Base-by-base conservation (phyloP, 2,888 invertebrate genomes). In the Orthonychiurus folsomi region DNA sequence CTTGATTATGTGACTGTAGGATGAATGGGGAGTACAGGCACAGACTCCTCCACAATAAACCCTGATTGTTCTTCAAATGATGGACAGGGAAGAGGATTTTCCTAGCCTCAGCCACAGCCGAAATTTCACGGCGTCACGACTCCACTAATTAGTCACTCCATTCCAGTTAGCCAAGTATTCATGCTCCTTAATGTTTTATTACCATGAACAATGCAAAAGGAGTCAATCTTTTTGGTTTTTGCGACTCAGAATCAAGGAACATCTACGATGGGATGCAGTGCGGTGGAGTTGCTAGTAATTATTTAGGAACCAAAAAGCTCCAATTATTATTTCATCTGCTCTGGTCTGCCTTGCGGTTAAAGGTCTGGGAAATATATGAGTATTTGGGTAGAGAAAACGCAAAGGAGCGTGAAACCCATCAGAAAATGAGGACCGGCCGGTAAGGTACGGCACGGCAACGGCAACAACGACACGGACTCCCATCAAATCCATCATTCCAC, bases 101-200 rank as follows among this genome's bases (percentile, higher is more conserved):
- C 25, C 56, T 50, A 56, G 37, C 26, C 50, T 50, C 47, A 21
- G 56, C n/a, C 48, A 15, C n/a, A 23, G 52, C n/a, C 50, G 58
- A 62, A 63, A 64, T 66, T 70, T 69, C 69, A 70, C 70, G 70
- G 66, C 66, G 65, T 70, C 69, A 69, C 70, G 70, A 70, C 64
- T 68, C 57, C 66, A 66, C 70, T 70, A 70, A 70, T 70, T 70
- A 70, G 62, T 56, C 63, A 15, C 37, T 37, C 15, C 15, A 37
- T 37, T 37, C 37, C 37, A 37, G 37, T 15, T n/a, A 15, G 37
- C 37, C n/a, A n/a, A n/a, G n/a, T n/a, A n/a, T n/a, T n/a, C n/a
- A n/a, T 37, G 37, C 37, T 37, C 9, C 37, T 37, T 37, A 5
- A n/a, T n/a, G n/a, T 37, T 37, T 15, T 37, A 5, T 37, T 37